Percentiles rank a stretch among this genome's conserved stretches.
These are phyloP conservation scores for Mobula birostris DNA, from an alignment of 2,113 vertebrate species.

Conservation along the genomic window DNA sequence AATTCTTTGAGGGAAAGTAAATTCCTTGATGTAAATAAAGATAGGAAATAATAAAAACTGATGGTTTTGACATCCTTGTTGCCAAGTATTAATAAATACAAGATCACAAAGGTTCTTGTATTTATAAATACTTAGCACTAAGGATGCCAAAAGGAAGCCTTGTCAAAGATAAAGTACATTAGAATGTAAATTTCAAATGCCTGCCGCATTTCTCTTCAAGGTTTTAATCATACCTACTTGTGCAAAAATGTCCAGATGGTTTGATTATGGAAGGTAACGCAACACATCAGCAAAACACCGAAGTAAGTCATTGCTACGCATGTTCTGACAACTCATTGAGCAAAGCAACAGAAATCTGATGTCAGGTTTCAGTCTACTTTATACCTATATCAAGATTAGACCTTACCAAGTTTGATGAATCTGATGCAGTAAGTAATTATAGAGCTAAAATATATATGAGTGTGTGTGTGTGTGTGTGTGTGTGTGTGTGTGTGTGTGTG, in stretches of 20 bases:
- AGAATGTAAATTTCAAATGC: not conserved
- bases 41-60: not conserved
- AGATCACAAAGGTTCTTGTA: too few relatives aligned
- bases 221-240: too few relatives aligned
- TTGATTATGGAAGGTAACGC: not conserved
- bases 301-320: not conserved
- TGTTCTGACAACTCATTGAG: not conserved
- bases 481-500: too few relatives aligned
- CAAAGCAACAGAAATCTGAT: not conserved
- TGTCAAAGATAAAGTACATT: not conserved
- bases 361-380: not conserved
- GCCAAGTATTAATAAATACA: not conserved
- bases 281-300: not conserved
- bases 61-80: not conserved
- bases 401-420: not conserved
- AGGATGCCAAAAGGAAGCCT: not conserved
- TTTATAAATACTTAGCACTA: not conserved
- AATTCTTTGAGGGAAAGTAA: not conserved
- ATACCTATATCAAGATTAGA: not conserved
- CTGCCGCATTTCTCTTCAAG: not conserved
- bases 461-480: not conserved
- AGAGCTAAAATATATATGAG: not conserved
- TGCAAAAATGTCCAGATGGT: not conserved
- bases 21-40: not conserved
- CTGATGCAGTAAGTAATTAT: not conserved